phyloP scores from a whole-genome alignment of 2,113 vertebrate species.

The Telmatochromis sp. region DNA sequence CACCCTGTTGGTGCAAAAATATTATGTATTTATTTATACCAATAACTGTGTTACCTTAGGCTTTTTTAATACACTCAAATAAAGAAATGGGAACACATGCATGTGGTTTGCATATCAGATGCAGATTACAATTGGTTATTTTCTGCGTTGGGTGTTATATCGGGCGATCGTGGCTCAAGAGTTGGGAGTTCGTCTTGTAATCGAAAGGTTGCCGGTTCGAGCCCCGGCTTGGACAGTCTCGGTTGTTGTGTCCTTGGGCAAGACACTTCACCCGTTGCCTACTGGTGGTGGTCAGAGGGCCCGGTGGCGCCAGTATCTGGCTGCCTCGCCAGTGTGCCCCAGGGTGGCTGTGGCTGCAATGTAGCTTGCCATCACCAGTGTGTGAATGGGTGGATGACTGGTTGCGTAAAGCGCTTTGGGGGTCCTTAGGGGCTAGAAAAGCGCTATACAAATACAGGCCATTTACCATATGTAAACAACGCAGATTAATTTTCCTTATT shows the following conservation, averaged over 20 bases:
- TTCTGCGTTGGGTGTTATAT: not conserved
- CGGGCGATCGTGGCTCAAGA: not conserved
- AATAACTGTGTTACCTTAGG: not conserved
- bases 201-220: not conserved
- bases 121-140: not conserved
- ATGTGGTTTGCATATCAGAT: not conserved
- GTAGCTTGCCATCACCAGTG: not conserved
- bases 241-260: not conserved
- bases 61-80: not conserved
- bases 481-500: not conserved
- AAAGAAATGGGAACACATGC: not conserved
- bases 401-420: not conserved
- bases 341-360: not conserved
- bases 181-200: rapidly evolving
- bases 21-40: not conserved
- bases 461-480: not conserved
- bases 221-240: not conserved
- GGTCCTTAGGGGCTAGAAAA: not conserved
- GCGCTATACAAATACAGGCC: not conserved
- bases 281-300: not conserved
- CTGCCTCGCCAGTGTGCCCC: rapidly evolving
- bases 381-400: not conserved
- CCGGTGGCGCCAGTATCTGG: rapidly evolving
- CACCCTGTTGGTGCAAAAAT: not conserved
- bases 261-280: not conserved